Percentiles rank a stretch among this genome's conserved stretches.
Conservation (phyloP, 1,140 invertebrate genomes). For the Neodiprion pinetum region DNA sequence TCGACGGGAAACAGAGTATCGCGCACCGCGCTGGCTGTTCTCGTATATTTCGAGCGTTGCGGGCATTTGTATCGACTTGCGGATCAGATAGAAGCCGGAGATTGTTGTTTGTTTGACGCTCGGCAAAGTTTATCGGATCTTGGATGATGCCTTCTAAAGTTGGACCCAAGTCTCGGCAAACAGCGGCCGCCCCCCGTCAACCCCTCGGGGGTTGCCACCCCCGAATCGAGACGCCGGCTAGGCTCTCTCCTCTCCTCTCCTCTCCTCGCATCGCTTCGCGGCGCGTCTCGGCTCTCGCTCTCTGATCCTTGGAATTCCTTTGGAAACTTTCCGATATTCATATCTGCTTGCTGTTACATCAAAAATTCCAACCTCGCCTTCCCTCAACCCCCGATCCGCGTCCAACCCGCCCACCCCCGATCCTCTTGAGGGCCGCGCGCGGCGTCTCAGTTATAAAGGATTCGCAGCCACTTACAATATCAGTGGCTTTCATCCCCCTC, state of each 20-base stretch:
- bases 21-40: not conserved
- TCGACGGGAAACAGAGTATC: not conserved
- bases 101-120: conserved; percentile 45
- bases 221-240: not conserved
- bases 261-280: not conserved
- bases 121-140: conserved; percentile 49
- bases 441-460: conserved; percentile 52
- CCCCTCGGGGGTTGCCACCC: not conserved
- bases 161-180: not conserved
- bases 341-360: conserved; percentile 56
- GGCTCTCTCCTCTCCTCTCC: not conserved
- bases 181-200: conserved; percentile 28
- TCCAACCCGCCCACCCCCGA: conserved; percentile 6
- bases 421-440: not conserved
- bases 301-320: conserved; percentile 52
- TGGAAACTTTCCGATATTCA: conserved; percentile 60
- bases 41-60: not conserved
- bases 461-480: conserved; percentile 59
- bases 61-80: conserved; percentile 36
- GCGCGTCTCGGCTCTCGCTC: conserved; percentile 8
- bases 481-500: conserved; percentile 32
- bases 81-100: conserved; percentile 27
- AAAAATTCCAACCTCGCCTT: conserved; percentile 56
- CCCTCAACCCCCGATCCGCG: conserved; percentile 20
- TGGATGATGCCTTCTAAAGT: conserved; percentile 45